Conservation (phyloP, 1,140 invertebrate genomes). For the Drosophila ironensis region DNA sequence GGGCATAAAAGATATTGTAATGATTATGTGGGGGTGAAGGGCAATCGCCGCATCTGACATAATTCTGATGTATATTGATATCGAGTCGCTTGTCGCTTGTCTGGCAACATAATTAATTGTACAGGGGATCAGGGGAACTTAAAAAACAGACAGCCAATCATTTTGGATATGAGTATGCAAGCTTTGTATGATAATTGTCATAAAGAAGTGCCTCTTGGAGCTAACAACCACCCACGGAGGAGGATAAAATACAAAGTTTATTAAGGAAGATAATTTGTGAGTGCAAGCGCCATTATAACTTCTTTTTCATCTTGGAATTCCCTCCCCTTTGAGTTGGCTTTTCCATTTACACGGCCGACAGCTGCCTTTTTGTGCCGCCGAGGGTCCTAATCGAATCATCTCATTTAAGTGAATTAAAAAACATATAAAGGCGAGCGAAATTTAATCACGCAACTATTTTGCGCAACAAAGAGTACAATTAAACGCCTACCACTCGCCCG, state of each 20-base stretch:
- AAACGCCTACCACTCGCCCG: conserved; percentile 35
- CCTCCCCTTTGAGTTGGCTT: no score
- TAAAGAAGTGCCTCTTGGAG: not conserved
- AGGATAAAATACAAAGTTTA: no score
- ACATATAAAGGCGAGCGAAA: conserved; percentile 70
- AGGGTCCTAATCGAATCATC: conserved; percentile 57
- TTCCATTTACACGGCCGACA: not conserved
- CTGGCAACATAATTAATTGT: conserved; percentile 20
- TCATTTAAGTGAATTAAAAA: conserved; percentile 72
- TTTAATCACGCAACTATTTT: conserved; percentile 79
- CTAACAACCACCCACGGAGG: no score
- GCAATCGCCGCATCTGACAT: conserved; percentile 29
- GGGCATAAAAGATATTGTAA: conserved; percentile 28
- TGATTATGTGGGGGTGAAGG: conserved; percentile 31
- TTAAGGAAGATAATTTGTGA: no score
- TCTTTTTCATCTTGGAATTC: no score
- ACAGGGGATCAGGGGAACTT: conserved; percentile 1
- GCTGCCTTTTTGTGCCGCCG: conserved; percentile 3
- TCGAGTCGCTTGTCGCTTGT: conserved; percentile 5
- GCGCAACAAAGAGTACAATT: conserved; percentile 75
- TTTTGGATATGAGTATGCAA: no score
- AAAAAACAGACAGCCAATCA: not conserved
- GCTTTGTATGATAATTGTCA: not conserved
- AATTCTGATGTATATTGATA: conserved; percentile 30
- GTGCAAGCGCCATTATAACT: no score